Base-by-base conservation (phyloP, 2,888 invertebrate species). In the Hydrotaea diabolus region DNA sequence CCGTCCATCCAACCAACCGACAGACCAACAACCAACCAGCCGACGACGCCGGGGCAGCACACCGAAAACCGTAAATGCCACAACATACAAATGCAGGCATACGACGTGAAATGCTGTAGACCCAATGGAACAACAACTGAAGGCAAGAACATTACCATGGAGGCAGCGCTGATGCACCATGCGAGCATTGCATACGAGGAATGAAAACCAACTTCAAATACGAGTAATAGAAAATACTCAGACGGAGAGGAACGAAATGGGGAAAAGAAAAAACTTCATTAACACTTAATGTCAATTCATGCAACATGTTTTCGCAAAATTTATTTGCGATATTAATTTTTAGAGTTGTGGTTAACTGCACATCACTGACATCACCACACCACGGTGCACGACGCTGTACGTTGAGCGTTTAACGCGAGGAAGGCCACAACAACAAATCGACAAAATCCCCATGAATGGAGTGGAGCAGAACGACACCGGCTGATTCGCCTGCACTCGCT, bases 261-360 rank as follows among this genome's bases (percentile, higher is more conserved):
- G 73, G 66, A 11, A 83, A 69, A 86, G 71, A 82, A 86, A 85
- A 90, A 89, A 89, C 89, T 91, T 91, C 90, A 91, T 91, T 90
- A 90, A 90, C 90, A 89, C 90, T 91, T 91, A 90, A 90, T 91
- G 91, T 89, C 91, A 91, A 89, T 89, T 91, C 88, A 86, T 88
- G 89, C 91, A 90, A 89, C 91, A 90, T 91, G 90, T 91, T 91
- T 90, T 90, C 87, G 88, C 88, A 88, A 89, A 91, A 91, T 91
- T 91, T 91, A 91, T 91, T 89, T 89, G 88, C 88, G 86, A 90
- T 90, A 91, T 91, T 91, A 90, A 89, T 89, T 91, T 91, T 91
- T 90, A 91, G 79, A 82, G 79, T 82, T 85, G 74, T 82, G 85
- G 77, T 74, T 82, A 74, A 82, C 81, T 82, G 84, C 77, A 39